Evolutionary conservation across 2,888 invertebrate genomes (phyloP), one percentile per base, ranked within the genome.

Genomic region (Athetis lepigone): DNA sequence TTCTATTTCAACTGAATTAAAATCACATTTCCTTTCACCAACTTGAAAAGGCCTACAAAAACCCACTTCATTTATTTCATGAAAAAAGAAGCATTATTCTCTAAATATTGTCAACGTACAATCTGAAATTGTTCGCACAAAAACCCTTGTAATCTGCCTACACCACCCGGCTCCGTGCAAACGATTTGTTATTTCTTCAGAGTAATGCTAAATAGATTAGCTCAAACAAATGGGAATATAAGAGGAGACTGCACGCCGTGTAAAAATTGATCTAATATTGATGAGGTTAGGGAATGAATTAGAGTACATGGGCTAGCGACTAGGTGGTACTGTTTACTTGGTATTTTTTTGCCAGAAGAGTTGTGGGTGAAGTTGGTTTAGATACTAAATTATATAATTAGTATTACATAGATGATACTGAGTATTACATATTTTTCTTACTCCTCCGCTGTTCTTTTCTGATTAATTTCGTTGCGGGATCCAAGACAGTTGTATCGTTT

Each of bases 121-220:
- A 66, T 62, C 51, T 51, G 36, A 40, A 63, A 51, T 70, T 67
- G 46, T 42, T 70, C 40, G 27, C 46, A 27, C 43, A 67, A 67
- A 67, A 67, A 71, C 52, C 66, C 45, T 37, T 40, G 71, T 52
- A 70, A 67, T 67, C 71, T 67, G 66, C 71, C 66, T 67, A 52
- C 64, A 47, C 46, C 66, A 67, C 13, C 66, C 66, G 66, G 36
- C 18, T 18, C 40, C 29, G 21, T 36, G 42, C 40, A 57, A 69
- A 37, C 50, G 57, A 69, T 72, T 69, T 72, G 37, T 65, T 72
- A 58, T 69, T 72, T 57, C 72, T 57, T n/a, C 25, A 9, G n/a
- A 58, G 46, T 51, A 51, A 72, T 67, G 64, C n/a, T 63, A 47
- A 63, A 63, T 63, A 67, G 64, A 67, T 67, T 67, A 67, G 62